Base-by-base conservation (phyloP, 2,797 vertebrate species). In the Paratrypauchen microcephalus region DNA sequence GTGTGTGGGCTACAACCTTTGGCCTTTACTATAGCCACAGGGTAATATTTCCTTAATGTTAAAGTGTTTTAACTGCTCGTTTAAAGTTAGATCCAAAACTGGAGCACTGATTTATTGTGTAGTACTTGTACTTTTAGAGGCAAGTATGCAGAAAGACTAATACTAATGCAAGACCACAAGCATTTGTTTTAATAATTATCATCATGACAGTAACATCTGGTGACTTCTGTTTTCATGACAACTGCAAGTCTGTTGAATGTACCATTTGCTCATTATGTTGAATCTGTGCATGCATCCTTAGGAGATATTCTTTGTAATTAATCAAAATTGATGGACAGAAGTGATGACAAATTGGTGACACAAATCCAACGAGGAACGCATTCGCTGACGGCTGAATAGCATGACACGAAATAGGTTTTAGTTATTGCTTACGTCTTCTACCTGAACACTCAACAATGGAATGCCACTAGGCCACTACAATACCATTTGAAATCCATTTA, bases 1-100 rank as follows among this genome's bases (percentile, higher is more conserved):
- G 66, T 86, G 78, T 77, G 85, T 82, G 77, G 81, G 82, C 81
- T 69, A 41, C 71, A 72, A 86, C 80, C 81, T 83, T 80, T 87
- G 81, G 85, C 86, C 80, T 66, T 83, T 76, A 78, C 58, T 75
- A 67, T 72, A 71, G 80, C 83, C 71, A 74, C 23, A 69, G 80
- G 81, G 77, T 74, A 82, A 77, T 62, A 32, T 56, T 54, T 64
- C 57, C 36, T 64, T 69, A 62, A 68, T 72, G 76, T 68, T 79
- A 73, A 81, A 57, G 26, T 30, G 69, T 50, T 76, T 65, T 47
- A 56, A 68, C 63, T 68, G 59, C 56, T 57, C 74, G 59, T 71
- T 80, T 52, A 65, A 69, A 80, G 72, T 71, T 36, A 79, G 3
- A 80, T 76, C 45, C 71, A 77, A 83, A 69, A 74, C 55, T 36